Evolutionary conservation across 2,888 invertebrate species (phyloP), one percentile per base, ranked within the genome.

Genomic region (Cetonia aurata): DNA sequence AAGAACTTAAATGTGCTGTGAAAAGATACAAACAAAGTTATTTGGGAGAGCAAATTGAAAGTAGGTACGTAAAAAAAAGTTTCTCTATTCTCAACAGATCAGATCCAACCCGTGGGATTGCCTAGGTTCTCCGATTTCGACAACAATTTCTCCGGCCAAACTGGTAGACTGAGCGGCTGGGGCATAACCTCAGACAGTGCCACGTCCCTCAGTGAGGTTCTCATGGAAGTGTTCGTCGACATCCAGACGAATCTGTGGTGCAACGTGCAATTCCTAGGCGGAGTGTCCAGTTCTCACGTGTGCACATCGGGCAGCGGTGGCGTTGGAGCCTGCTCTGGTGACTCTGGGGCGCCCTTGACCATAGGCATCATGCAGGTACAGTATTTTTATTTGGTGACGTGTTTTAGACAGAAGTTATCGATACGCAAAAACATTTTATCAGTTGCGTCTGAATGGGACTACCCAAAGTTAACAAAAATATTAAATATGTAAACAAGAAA

Each of bases 261-360:
- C 75, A 86, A 86, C 74, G 77, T 77, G 3, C 82, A 81, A 60
- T 87, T 84, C 75, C 79, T 82, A 0, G 79, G 86, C 2, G 67
- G 77, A 0, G 80, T 88, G 19, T 81, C 83, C 17, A 78, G 76
- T 6, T 84, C 83, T 59, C 86, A 88, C 73, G 75, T 88, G 6
- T 88, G 88, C 74, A 85, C 86, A 42, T 80, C 81, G 19, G 88
- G 87, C 0, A 70, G 76, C 0, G 80, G 81, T 0, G 82, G 83
- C 0, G 83, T 81, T n/a, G 86, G 87, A 0, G 86, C 86, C 1
- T 88, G 89, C 73, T 86, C 84, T 33, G 87, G 86, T 0, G 87
- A 87, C 72, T 86, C 85, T 9, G 85, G 84, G 48, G 84, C 84
- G 19, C 75, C 80, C n/a, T 68, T 76, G 57, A 70, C 71, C 25